phyloP scores from a whole-genome alignment of 2,888 invertebrate genomes.

The Gymnocheta viridis region DNA sequence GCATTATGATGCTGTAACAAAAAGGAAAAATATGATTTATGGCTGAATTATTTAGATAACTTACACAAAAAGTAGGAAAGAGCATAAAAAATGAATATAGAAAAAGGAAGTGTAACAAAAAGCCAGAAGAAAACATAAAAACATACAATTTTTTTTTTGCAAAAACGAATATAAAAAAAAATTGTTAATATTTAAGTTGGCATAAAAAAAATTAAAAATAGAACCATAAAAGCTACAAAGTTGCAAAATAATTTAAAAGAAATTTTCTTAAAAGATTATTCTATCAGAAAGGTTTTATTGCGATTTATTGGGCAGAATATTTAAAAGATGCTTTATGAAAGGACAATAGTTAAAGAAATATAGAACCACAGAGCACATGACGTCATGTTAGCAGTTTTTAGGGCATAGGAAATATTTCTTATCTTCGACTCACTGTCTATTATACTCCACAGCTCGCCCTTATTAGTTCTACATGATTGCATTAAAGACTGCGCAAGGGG shows the following conservation, averaged over 20 bases:
- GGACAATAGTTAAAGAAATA: neutral
- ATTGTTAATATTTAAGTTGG: neutral
- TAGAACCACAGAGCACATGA: no score
- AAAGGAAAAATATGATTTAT: neutral
- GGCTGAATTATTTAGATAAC: neutral
- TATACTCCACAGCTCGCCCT: no score
- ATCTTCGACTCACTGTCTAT: no score
- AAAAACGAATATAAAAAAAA: neutral
- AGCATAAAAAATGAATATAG: neutral
- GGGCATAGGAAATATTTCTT: no score
- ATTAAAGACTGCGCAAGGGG: no score
- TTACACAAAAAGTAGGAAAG: neutral
- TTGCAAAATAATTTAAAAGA: neutral
- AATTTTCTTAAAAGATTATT: neutral
- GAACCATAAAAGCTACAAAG: neutral
- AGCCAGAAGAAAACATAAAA: neutral
- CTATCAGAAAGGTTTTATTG: neutral
- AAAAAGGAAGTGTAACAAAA: neutral
- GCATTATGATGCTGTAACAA: neutral
- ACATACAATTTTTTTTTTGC: neutral
- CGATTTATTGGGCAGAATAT: neutral
- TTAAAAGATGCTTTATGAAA: neutral
- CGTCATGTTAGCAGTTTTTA: no score
- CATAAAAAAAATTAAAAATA: neutral
- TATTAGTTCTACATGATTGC: no score